Evolutionary conservation across 2,113 vertebrate species (phyloP).

Genomic region (Apodemus speciosus): DNA sequence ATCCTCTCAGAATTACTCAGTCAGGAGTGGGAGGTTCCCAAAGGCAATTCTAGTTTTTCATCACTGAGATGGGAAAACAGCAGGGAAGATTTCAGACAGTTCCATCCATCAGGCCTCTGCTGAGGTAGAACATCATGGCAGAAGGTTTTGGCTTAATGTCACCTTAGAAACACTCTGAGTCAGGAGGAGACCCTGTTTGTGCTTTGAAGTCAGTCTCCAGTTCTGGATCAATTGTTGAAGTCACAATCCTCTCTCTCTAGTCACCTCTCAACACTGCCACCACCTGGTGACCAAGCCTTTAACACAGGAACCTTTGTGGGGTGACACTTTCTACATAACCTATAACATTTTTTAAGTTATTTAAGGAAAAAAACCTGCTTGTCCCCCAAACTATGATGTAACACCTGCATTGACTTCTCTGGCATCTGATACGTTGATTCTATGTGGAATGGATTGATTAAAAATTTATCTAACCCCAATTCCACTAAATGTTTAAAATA

Average conservation of each 20-base stretch:
- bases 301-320: not conserved
- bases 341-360: not conserved
- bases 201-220: not conserved
- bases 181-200: not conserved
- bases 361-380: not conserved
- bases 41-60: not conserved
- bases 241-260: not conserved
- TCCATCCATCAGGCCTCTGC: not conserved
- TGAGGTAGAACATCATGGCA: not conserved
- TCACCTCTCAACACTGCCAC: not conserved
- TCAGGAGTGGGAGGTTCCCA: not conserved
- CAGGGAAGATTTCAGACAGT: not conserved
- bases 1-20: not conserved
- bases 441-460: constrained; percentile 11
- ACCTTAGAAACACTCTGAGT: not conserved
- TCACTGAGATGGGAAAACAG: not conserved
- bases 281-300: not conserved
- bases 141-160: not conserved
- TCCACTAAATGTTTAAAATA: not conserved
- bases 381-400: not conserved
- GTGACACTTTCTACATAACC: not conserved
- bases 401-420: constrained; percentile 13
- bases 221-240: not conserved
- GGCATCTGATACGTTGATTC: not conserved
- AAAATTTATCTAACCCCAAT: constrained; percentile 37